phyloP scores from a whole-genome alignment of 2,888 invertebrate genomes.

The Mayetiola destructor region DNA sequence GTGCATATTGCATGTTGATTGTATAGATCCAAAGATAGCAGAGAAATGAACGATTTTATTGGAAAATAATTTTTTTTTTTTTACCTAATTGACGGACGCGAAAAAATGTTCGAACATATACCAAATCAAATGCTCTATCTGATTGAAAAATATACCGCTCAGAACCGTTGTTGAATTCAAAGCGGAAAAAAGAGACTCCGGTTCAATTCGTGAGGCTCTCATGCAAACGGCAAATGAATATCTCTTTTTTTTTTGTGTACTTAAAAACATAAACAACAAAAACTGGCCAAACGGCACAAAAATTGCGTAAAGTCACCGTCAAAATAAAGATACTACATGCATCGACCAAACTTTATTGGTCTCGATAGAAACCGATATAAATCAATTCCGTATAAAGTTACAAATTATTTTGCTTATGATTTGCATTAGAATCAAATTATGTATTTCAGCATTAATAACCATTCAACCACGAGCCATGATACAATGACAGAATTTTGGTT shows the following conservation, averaged over 20 bases:
- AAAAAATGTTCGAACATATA: not conserved
- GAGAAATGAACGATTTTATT: not conserved
- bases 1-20: not conserved
- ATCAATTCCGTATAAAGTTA: not conserved
- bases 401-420: not conserved
- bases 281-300: conserved; percentile 2
- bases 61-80: too few relatives aligned
- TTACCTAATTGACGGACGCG: conserved; percentile 3
- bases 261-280: not conserved
- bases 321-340: too few relatives aligned
- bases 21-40: not conserved
- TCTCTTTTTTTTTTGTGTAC: too few relatives aligned
- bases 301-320: conserved; percentile 9
- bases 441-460: conserved; percentile 6
- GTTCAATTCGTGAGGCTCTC: conserved; percentile 1
- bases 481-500: conserved; percentile 7
- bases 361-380: not conserved
- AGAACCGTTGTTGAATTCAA: too few relatives aligned
- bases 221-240: not conserved
- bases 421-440: not conserved
- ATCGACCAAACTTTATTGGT: too few relatives aligned
- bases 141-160: not conserved
- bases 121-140: not conserved
- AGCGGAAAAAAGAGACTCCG: too few relatives aligned
- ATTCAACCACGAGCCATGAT: not conserved